These are phyloP conservation scores for Meliscaeva auricollis DNA, from an alignment of 2,888 invertebrate genomes.

Conservation along the genomic window DNA sequence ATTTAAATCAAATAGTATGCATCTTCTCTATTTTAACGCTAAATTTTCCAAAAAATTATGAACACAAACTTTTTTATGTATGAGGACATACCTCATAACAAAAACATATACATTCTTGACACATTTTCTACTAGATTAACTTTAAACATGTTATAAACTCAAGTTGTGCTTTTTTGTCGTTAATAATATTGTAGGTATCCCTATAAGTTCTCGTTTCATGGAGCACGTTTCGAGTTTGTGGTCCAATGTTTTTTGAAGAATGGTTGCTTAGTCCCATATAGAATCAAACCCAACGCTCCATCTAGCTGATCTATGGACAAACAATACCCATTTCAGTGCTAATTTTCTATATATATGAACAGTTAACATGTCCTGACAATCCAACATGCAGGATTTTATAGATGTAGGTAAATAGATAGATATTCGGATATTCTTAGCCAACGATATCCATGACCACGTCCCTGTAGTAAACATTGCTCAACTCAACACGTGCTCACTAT, in stretches of 20 bases:
- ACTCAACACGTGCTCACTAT: constrained; percentile 48
- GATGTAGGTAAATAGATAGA: neutral
- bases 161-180: neutral
- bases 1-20: too few species aligned
- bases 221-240: constrained; percentile 19
- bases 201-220: neutral
- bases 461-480: constrained; percentile 41
- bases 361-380: neutral
- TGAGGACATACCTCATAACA: too few species aligned
- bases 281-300: neutral
- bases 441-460: constrained; percentile 45
- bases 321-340: neutral
- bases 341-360: neutral
- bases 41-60: too few species aligned
- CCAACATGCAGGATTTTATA: constrained; percentile 3
- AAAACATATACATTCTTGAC: too few species aligned
- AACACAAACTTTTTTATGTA: too few species aligned
- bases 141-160: neutral
- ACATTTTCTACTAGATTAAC: neutral
- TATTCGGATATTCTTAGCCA: neutral
- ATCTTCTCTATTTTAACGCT: too few species aligned
- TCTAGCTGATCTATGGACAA: neutral
- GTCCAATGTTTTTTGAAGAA: constrained; percentile 11
- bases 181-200: neutral
- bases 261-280: neutral